Base-by-base conservation (phyloP, 2,888 invertebrate genomes). In the Conomelus anceps region DNA sequence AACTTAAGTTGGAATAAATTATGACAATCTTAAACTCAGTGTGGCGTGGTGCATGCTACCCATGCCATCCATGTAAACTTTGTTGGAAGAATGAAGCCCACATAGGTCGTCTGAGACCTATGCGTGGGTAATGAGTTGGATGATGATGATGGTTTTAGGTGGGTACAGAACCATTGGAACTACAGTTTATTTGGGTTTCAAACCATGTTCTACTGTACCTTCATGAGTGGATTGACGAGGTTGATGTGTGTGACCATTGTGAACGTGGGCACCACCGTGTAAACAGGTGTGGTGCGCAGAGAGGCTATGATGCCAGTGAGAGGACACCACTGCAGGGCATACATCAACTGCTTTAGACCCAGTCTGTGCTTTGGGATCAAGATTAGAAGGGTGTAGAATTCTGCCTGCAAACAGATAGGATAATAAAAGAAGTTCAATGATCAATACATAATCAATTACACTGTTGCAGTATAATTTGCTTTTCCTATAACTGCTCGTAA, bases 241-340 rank as follows among this genome's bases (percentile, higher is more conserved):
- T 96, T 96, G 91, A 97, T 96, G 92, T 96, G 96, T 87, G 97
- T 97, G 91, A 96, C 96, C 23, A 97, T 94, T 93, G 95, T 96
- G 92, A 97, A 97, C 92, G 96, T 96, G 0, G 97, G 97, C 90
- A 98, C 96, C 29, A 96, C 95, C 0, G 97, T 97, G 91, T 95
- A 95, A 20, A 97, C 96, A 93, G 96, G 95, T 29, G 96, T 95
- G 1, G 96, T 95, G 90, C 95, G 95, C 90, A 97, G 93, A 90
- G 96, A 95, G 41, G 95, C 94, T 91, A 96, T 95, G 89, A 98
- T 95, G 90, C 95, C 94, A 6, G 96, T 95, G 88, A 98, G 93
- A 85, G 94, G 93, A 0, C 95, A 95, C 87, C 94, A 94, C 88
- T 95, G 95, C 92, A 97, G 94, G 85, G 96, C 94, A 29, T 95